Evolutionary conservation across 2,113 vertebrate genomes (phyloP).

Genomic region (Romanogobio albipinnatus): DNA sequence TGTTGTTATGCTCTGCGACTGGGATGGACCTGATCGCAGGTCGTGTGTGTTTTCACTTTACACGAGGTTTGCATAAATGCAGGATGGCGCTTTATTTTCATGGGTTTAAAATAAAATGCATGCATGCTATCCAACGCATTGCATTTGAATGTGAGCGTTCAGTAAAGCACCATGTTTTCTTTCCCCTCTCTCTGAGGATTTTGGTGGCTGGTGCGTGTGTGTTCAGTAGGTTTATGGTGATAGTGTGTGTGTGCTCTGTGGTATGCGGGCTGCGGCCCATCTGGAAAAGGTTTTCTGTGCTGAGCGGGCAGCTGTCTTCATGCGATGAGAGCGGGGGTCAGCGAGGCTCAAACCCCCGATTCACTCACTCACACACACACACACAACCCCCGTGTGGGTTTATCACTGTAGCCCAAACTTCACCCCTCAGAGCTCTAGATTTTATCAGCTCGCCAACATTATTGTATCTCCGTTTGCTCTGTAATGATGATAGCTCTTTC

Average conservation of each 20-base stretch:
- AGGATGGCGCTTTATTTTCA: too few relatives aligned
- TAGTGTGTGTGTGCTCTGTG: constrained; percentile 47
- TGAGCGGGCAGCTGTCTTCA: constrained; percentile 68
- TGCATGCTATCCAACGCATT: constrained; percentile 9
- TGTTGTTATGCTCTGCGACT: too few relatives aligned
- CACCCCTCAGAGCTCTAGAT: constrained; percentile 51
- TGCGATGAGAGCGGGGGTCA: constrained; percentile 71
- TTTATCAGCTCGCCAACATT: constrained; percentile 47
- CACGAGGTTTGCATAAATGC: too few relatives aligned
- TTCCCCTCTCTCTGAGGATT: background rate
- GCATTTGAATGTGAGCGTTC: background rate
- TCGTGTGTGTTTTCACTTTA: too few relatives aligned
- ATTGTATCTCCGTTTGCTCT: constrained; percentile 12
- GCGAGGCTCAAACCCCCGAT: constrained; percentile 55
- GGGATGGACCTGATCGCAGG: too few relatives aligned
- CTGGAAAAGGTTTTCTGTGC: constrained; percentile 69
- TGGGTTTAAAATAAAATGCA: background rate
- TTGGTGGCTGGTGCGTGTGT: background rate
- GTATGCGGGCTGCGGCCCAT: constrained; percentile 62
- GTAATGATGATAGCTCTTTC: background rate
- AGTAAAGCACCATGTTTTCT: background rate
- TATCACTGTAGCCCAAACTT: constrained; percentile 58
- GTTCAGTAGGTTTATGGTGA: constrained; percentile 29
- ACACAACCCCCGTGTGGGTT: background rate
- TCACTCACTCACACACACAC: constrained; percentile 33